These are phyloP conservation scores for Thamnophis elegans DNA, from an alignment of 2,797 vertebrate species.

Conservation along the genomic window DNA sequence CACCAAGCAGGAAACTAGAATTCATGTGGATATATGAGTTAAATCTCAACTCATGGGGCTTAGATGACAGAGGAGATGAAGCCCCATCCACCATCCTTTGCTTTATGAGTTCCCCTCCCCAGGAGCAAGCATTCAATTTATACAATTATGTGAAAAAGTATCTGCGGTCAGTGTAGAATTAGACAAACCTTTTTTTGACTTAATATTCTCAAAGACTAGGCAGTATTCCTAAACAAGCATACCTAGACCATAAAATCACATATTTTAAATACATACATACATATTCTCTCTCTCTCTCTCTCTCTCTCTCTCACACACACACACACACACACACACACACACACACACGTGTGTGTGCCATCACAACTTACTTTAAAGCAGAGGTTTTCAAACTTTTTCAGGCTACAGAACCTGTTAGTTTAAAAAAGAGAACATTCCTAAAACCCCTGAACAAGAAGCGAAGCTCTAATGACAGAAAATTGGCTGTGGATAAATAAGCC, in stretches of 20 bases:
- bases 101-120: not conserved
- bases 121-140: not conserved
- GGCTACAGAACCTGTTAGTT: not conserved
- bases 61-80: not conserved
- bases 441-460: not conserved
- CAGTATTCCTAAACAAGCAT: not conserved
- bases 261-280: not conserved
- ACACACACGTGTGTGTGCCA: not conserved
- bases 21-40: not conserved
- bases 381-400: not conserved
- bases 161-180: not conserved
- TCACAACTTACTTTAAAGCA: not conserved
- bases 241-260: not conserved
- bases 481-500: not conserved
- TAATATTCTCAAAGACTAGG: not conserved
- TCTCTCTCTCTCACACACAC: too few species aligned
- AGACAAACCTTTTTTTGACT: not conserved
- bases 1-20: conserved; percentile 23
- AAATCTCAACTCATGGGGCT: not conserved
- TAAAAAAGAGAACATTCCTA: not conserved
- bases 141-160: not conserved
- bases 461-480: not conserved
- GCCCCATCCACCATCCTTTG: not conserved
- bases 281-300: too few species aligned
- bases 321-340: too few species aligned